Evolutionary conservation across 30 jellyfish, hydroid and myxozoan genomes (phyloP).

Genomic region (Hydra vulgaris): DNA sequence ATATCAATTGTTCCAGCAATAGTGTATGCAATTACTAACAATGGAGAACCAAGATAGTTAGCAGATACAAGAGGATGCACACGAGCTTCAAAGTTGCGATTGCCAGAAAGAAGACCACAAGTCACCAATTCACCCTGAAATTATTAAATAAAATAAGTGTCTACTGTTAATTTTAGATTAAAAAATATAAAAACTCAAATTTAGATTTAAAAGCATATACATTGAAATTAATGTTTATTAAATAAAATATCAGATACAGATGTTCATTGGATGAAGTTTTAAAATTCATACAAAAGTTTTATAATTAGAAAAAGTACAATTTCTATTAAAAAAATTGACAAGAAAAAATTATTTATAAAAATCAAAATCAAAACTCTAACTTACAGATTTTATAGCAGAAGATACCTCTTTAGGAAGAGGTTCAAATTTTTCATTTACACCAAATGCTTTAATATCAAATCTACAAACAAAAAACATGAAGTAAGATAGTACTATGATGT

Average conservation of each 20-base stretch:
- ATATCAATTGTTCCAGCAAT: conserved; percentile 84
- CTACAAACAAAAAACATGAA: conserved; percentile 31
- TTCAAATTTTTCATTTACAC: conserved; percentile 93
- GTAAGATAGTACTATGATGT: no score
- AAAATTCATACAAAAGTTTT: no score
- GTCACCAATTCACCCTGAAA: conserved; percentile 69
- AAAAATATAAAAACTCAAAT: no score
- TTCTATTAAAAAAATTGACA: no score
- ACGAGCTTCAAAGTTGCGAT: conserved; percentile 89
- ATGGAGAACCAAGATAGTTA: conserved; percentile 76
- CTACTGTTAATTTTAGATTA: no score
- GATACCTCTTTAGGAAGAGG: conserved; percentile 85
- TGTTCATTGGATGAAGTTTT: no score
- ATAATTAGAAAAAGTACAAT: no score
- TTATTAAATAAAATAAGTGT: not conserved
- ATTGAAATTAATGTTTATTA: no score
- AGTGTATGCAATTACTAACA: conserved; percentile 74
- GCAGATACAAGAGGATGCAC: conserved; percentile 84
- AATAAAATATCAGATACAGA: no score
- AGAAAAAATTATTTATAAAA: no score
- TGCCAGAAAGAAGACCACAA: conserved; percentile 78
- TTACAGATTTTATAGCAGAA: conserved; percentile 85
- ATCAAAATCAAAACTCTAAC: not conserved
- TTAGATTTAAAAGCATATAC: no score
- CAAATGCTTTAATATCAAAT: conserved; percentile 80